Evolutionary conservation across 2,888 invertebrate species (phyloP), one percentile per base, ranked within the genome.

Genomic region (Caenorhabditis sp.): DNA sequence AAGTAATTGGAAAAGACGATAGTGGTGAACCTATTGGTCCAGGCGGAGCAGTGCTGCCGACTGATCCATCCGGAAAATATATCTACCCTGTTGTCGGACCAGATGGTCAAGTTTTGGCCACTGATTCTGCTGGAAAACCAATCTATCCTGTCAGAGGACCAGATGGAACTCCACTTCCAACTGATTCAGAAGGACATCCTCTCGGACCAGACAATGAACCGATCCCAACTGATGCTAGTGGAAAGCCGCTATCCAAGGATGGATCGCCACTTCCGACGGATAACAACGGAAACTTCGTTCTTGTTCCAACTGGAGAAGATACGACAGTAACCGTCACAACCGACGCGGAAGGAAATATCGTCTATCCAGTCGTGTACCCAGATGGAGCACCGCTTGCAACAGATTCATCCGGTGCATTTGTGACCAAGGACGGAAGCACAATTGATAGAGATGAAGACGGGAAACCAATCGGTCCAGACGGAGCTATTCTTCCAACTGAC

Each of bases 71-170:
- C 19, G 85, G 85, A 44, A 83, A 84, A 19, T 73, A 59, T 44
- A 63, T 86, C 22, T 74, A 73, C 16, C 63, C 77, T 26, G 80
- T 24, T 24, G 69, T 88, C 38, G 87, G 87, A 35, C 86, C 89
- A 4, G 89, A 89, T 38, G 88, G 89, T 22, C 54, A 73, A 14
- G 19, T 72, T 0, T 63, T 88, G 24, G 87, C 87, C 31, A 86
- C 85, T 14, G 80, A 84, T 41, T 51, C 44, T 3, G 24, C 56
- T 51, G 49, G 64, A 26, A 59, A 69, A 41, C 72, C 83, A 44
- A 68, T 86, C 22, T 83, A 83, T 51, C 86, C 86, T 49, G 68
- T 86, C 2, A 49, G 73, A n/a, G 82, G 64, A 68, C 64, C 80
- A 26, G 80, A 80, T 49, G 73, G 80, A 44, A 73, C 73, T 49